These are phyloP conservation scores for Eciton burchellii DNA, from an alignment of 1,140 invertebrate species.

Conservation along the genomic window DNA sequence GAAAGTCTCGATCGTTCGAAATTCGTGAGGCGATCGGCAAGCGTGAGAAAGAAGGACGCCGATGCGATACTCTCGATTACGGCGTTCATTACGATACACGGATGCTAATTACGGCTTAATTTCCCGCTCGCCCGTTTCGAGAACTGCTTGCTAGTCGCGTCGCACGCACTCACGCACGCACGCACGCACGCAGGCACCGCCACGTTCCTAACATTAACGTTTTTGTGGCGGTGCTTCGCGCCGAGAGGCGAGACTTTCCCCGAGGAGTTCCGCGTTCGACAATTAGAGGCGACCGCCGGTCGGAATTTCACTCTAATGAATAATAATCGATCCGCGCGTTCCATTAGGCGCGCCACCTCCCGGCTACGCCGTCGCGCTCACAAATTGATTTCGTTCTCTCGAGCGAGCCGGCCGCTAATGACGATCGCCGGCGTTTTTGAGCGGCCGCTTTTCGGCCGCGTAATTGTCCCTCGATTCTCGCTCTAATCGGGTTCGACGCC, in stretches of 20 bases:
- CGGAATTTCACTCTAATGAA: conserved; percentile 67
- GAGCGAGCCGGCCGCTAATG: conserved; percentile 17
- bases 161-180: no score
- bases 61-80: background rate
- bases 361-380: background rate
- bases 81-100: conserved; percentile 21
- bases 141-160: conserved; percentile 45
- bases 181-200: no score
- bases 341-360: conserved; percentile 21
- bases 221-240: conserved; percentile 20
- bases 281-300: conserved; percentile 56
- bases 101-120: conserved; percentile 33
- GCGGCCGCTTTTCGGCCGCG: background rate
- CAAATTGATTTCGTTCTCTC: conserved; percentile 51
- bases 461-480: background rate
- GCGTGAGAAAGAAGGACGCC: background rate
- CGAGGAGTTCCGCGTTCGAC: conserved; percentile 36
- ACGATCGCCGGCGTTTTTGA: background rate
- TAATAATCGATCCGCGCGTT: conserved; percentile 48
- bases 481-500: background rate
- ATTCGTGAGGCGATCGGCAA: background rate
- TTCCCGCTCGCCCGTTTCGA: conserved; percentile 1
- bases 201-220: conserved; percentile 50
- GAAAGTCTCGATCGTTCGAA: background rate
- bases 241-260: conserved; percentile 43